phyloP scores from a whole-genome alignment of 2,888 invertebrate genomes.

The Bembecia ichneumoniformis region DNA sequence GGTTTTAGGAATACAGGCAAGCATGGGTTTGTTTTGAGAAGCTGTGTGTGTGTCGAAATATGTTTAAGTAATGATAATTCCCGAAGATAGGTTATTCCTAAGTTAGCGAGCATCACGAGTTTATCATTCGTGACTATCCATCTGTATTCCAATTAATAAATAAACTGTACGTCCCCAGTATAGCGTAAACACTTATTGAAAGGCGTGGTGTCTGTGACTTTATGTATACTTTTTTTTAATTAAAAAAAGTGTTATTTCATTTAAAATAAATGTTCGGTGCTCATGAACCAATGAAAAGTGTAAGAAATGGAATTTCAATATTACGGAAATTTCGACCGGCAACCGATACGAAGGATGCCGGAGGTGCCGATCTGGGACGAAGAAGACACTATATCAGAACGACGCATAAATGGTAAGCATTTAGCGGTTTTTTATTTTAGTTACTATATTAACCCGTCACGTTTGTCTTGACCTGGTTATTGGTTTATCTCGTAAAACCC shows the following conservation, averaged over 20 bases:
- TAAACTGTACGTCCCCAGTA: conserved; percentile 36
- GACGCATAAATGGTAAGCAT: conserved; percentile 51
- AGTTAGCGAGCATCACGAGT: conserved; percentile 35
- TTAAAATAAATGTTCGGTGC: background rate
- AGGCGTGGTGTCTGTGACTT: conserved; percentile 34
- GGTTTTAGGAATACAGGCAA: background rate
- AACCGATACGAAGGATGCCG: conserved; percentile 33
- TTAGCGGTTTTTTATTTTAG: background rate
- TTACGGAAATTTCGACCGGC: conserved; percentile 51
- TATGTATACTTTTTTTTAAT: background rate
- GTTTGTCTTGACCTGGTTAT: background rate
- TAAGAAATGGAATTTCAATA: conserved; percentile 59
- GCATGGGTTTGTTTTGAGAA: no score
- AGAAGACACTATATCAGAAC: conserved; percentile 57
- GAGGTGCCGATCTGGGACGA: conserved; percentile 65
- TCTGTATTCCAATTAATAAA: conserved; percentile 31
- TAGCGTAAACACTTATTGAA: conserved; percentile 35
- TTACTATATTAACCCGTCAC: background rate
- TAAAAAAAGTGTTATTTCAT: background rate
- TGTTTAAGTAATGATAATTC: background rate
- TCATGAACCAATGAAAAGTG: conserved; percentile 1
- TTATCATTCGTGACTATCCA: conserved; percentile 52
- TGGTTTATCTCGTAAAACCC: background rate
- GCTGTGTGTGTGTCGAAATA: background rate
- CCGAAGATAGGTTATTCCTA: background rate